A percentile compares a stretch with the other conserved stretches of the same genome.
Conservation (phyloP, 2,888 invertebrate genomes). For the Drosophila subquinaria region DNA sequence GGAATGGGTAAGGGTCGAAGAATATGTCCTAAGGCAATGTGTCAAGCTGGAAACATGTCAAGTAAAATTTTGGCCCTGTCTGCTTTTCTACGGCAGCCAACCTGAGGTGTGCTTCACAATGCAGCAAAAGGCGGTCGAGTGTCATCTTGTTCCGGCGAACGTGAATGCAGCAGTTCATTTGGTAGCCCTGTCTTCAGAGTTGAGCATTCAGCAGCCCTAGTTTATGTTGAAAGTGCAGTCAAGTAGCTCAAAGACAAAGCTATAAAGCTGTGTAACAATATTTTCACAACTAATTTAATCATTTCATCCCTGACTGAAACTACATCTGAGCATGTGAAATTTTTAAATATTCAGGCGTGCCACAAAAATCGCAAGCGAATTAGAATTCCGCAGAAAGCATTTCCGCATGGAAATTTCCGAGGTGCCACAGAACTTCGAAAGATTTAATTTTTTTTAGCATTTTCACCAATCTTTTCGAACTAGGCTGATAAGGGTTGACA, state of each 20-base stretch:
- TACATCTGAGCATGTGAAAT: not conserved
- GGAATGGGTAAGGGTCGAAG: conserved; percentile 9
- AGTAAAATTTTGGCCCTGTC: conserved; percentile 6
- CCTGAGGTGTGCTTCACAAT: conserved; percentile 23
- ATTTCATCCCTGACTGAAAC: not conserved
- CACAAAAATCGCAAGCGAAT: too few species aligned
- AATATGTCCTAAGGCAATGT: conserved; percentile 62
- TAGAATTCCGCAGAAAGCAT: too few species aligned
- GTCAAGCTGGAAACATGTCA: conserved; percentile 54
- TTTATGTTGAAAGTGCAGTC: not conserved
- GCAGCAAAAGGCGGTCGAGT: conserved; percentile 45
- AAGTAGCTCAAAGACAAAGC: not conserved
- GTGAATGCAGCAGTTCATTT: conserved; percentile 2
- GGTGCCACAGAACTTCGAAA: too few species aligned
- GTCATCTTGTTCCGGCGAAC: not conserved
- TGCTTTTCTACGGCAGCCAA: conserved; percentile 9
- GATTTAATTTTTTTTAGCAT: too few species aligned
- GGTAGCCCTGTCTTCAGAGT: conserved; percentile 1
- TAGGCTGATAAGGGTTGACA: too few species aligned
- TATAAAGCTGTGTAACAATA: not conserved
- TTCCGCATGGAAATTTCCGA: too few species aligned
- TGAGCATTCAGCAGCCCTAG: not conserved
- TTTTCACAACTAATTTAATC: not conserved
- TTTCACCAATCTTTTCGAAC: too few species aligned
- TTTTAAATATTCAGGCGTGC: too few species aligned